These are phyloP conservation scores for Percopsis transmontana DNA, from an alignment of 2,113 vertebrate species.

Conservation along the genomic window DNA sequence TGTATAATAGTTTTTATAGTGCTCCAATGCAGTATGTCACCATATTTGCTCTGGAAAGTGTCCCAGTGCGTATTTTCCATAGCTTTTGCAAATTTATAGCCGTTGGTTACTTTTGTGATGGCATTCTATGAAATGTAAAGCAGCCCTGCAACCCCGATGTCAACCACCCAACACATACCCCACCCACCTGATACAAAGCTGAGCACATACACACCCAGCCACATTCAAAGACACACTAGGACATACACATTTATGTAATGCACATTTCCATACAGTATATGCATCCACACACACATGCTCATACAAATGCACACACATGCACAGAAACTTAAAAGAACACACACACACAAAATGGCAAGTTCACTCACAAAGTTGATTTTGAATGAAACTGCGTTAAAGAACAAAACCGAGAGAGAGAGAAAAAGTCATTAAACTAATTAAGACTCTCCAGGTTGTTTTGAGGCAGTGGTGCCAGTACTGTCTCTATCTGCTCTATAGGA, in stretches of 20 bases:
- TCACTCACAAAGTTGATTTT: constrained; percentile 51
- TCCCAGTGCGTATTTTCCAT: no score
- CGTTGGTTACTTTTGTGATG: no score
- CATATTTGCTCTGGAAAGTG: no score
- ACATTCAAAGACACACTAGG: background rate
- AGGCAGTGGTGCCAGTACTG: constrained; percentile 11
- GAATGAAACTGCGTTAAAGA: constrained; percentile 39
- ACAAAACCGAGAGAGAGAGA: constrained; percentile 4
- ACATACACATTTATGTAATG: background rate
- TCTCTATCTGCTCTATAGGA: constrained; percentile 42
- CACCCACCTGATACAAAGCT: no score
- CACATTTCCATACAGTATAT: background rate
- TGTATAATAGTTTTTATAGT: no score
- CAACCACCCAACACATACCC: no score
- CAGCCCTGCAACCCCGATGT: no score
- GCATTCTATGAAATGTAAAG: no score
- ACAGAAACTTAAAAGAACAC: background rate
- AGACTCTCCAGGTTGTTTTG: constrained; percentile 41
- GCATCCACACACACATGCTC: background rate
- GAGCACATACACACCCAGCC: no score
- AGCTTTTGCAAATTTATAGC: no score
- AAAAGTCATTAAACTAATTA: constrained; percentile 64
- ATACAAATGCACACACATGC: constrained; percentile 3
- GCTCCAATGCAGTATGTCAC: no score
- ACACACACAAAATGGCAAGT: background rate